These are phyloP conservation scores for Uria lomvia DNA, from an alignment of 2,113 vertebrate species.

Conservation along the genomic window DNA sequence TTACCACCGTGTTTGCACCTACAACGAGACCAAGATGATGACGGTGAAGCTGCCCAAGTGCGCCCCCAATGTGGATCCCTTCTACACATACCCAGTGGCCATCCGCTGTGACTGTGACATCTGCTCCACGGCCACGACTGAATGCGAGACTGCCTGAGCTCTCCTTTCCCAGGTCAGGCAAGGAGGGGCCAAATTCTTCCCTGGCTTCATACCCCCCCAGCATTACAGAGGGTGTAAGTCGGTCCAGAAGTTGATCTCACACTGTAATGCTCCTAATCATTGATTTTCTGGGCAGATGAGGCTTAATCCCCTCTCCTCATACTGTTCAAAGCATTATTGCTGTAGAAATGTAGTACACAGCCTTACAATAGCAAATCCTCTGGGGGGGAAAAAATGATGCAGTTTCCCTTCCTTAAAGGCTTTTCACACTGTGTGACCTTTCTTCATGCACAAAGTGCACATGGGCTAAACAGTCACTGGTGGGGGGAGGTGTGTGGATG, in stretches of 20 bases:
- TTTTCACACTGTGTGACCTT: neutral
- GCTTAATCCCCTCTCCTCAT: neutral
- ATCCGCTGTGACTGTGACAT: constrained; percentile 85
- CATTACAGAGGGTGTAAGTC: neutral
- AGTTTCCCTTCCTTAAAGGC: neutral
- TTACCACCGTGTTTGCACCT: constrained; percentile 88
- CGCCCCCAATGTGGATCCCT: constrained; percentile 73
- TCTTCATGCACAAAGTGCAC: neutral
- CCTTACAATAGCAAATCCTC: neutral
- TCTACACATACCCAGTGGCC: constrained; percentile 87
- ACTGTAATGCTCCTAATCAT: neutral
- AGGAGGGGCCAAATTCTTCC: neutral
- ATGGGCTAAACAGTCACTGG: neutral
- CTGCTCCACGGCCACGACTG: constrained; percentile 85
- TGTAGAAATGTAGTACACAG: neutral
- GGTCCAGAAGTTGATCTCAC: neutral
- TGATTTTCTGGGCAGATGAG: neutral
- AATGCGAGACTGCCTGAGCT: constrained; percentile 82
- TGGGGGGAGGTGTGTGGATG: neutral
- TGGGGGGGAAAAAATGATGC: neutral
- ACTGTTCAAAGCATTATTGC: neutral
- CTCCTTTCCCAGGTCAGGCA: fast-evolving
- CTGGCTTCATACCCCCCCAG: neutral
- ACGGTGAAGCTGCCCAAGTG: constrained; percentile 85
- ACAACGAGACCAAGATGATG: constrained; percentile 83